phyloP scores from a whole-genome alignment of 2,888 invertebrate genomes.

The Rambutsinella grinnellia region DNA sequence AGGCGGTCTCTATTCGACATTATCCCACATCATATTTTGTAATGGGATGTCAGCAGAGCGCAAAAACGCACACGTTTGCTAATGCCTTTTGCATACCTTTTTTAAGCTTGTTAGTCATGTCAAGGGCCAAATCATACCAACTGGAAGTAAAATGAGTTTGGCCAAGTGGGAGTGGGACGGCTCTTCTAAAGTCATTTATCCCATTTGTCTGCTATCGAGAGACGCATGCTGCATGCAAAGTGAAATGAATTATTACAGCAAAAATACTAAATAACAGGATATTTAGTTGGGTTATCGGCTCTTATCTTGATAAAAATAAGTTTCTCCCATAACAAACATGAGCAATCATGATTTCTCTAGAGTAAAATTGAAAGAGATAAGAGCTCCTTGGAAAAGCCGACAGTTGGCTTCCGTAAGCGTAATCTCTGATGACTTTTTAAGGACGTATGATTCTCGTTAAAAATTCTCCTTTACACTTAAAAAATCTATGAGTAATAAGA shows the following conservation, averaged over 20 bases:
- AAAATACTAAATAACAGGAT: too few relatives aligned
- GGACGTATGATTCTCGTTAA: not conserved
- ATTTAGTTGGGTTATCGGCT: too few relatives aligned
- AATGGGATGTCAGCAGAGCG: conserved; percentile 30
- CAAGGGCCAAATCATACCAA: too few relatives aligned
- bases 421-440: not conserved
- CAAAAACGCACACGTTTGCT: conserved; percentile 19
- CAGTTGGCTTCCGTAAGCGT: conserved; percentile 43
- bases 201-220: too few relatives aligned
- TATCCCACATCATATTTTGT: conserved; percentile 22
- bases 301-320: too few relatives aligned
- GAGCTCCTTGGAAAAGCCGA: conserved; percentile 7
- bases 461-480: not conserved
- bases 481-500: not conserved
- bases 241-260: too few relatives aligned
- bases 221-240: too few relatives aligned
- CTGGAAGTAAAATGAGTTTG: too few relatives aligned
- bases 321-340: conserved; percentile 30
- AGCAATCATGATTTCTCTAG: conserved; percentile 39
- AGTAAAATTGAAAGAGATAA: conserved; percentile 9
- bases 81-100: not conserved
- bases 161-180: too few relatives aligned
- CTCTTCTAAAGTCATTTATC: too few relatives aligned
- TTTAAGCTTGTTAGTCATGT: not conserved
- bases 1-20: conserved; percentile 28